phyloP scores from a whole-genome alignment of 2,888 invertebrate species.

The Dasysyrphus albostriatus region DNA sequence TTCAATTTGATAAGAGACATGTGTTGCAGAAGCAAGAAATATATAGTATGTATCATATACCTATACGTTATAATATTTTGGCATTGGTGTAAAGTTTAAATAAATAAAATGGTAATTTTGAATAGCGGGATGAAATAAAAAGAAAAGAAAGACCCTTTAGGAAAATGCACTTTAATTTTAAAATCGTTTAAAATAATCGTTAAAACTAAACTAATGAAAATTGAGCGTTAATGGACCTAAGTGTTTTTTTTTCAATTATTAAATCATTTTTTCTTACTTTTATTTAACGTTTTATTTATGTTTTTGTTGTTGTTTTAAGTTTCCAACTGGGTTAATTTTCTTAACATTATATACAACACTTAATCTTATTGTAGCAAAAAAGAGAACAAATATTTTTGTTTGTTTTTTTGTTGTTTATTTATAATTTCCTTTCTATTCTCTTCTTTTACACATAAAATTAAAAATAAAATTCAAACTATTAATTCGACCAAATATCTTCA shows the following conservation, averaged over 20 bases:
- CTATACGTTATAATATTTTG: conserved; percentile 51
- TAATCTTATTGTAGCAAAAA: conserved; percentile 45
- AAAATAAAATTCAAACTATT: conserved; percentile 27
- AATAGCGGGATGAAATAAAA: conserved; percentile 20
- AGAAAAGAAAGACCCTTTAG: conserved; percentile 17
- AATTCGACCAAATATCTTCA: conserved; percentile 60
- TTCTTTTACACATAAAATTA: conserved; percentile 39
- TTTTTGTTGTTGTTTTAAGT: conserved; percentile 33
- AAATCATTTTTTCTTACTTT: conserved; percentile 16
- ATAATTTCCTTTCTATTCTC: conserved; percentile 51
- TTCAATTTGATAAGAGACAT: conserved; percentile 36
- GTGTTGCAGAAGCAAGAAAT: conserved; percentile 46
- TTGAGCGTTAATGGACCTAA: conserved; percentile 62
- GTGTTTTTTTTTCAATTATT: conserved; percentile 18
- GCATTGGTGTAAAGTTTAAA: conserved; percentile 63
- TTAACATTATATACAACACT: conserved; percentile 48
- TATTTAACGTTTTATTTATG: conserved; percentile 27
- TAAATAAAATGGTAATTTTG: conserved; percentile 5
- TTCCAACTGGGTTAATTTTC: conserved; percentile 45
- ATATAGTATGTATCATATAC: conserved; percentile 9
- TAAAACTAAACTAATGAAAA: conserved; percentile 26
- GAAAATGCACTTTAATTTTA: conserved; percentile 52
- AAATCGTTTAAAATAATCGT: background rate
- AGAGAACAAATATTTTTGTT: conserved; percentile 45
- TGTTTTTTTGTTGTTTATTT: background rate